Evolutionary conservation across 2,888 invertebrate species (phyloP).

Genomic region (Meteorus cinctellus): DNA sequence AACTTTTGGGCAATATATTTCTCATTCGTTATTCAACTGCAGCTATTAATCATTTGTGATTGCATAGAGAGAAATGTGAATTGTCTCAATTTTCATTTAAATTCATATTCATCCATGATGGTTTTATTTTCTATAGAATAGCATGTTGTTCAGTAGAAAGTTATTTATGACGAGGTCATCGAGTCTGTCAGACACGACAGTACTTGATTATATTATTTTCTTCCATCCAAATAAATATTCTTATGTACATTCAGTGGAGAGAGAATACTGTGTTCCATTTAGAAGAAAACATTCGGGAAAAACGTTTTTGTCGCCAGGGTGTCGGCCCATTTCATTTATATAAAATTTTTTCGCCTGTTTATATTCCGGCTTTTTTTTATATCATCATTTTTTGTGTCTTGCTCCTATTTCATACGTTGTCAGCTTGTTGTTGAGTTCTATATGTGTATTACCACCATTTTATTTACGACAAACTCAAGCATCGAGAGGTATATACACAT

Average conservation of each 20-base stretch:
- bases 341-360: conserved; percentile 8
- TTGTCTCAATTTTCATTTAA: background rate
- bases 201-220: conserved; percentile 26
- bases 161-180: conserved; percentile 25
- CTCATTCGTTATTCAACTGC: too few species aligned
- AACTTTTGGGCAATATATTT: too few species aligned
- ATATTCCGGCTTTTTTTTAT: conserved; percentile 19
- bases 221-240: background rate
- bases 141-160: conserved; percentile 4
- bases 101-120: background rate
- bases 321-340: conserved; percentile 31
- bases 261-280: conserved; percentile 2
- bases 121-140: conserved; percentile 15
- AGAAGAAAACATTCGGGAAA: conserved; percentile 13
- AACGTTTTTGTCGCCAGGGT: conserved; percentile 19
- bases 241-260: background rate
- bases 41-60: too few species aligned
- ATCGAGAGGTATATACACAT: conserved; percentile 14
- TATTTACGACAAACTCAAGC: conserved; percentile 41
- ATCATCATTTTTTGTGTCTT: background rate
- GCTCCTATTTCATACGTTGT: conserved; percentile 7
- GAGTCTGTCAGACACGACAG: conserved; percentile 10
- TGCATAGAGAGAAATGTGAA: background rate
- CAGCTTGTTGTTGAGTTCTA: conserved; percentile 14
- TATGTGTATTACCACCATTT: conserved; percentile 24